Evolutionary conservation across 2,113 vertebrate genomes (phyloP), one percentile per base, ranked within the genome.

Genomic region (Hippoglossus stenolepis): DNA sequence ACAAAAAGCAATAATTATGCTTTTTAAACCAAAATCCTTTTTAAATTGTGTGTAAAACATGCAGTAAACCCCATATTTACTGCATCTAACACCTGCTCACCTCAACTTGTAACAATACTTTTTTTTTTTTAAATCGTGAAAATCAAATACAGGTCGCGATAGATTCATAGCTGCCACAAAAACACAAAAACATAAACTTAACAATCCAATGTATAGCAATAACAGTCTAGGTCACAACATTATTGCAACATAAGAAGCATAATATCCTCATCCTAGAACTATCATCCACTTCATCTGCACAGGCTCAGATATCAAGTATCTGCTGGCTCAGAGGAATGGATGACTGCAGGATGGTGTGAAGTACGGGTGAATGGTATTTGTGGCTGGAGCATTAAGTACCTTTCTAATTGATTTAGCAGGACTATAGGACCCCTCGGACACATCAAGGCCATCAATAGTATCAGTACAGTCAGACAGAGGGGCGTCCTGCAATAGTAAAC

Each of bases 391-490:
- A 91, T 93, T 87, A 94, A 95, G 95, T 99, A 99, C 98, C 98
- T 99, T 98, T 98, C 97, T 98, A 98, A 97, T 87, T 96, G 96
- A 95, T 93, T 94, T 97, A 98, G 97, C 96, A 68, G 97, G 97
- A 94, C 96, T 98, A 97, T 96, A 96, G 95, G 95, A 95, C 94
- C 96, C 96, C 96, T 96, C 96, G 96, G 97, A 95, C 92, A 94
- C 94, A 96, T 98, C 96, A 91, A 98, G 96, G 96, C 96, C 97
- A 94, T 98, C 96, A 97, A 99, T 96, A 96, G 96, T 96, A 94
- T 99, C 98, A 96, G 96, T 96, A 96, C 97, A 99, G 98, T 98
- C 98, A 96, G 98, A 99, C 89, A 98, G 97, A 95, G 97, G 97
- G 89, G 96, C 96, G 70, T 99, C 97, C 98, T 99, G 98, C 90